Evolutionary conservation across 2,888 invertebrate genomes (phyloP).

Genomic region (Aspidiotus destructor): DNA sequence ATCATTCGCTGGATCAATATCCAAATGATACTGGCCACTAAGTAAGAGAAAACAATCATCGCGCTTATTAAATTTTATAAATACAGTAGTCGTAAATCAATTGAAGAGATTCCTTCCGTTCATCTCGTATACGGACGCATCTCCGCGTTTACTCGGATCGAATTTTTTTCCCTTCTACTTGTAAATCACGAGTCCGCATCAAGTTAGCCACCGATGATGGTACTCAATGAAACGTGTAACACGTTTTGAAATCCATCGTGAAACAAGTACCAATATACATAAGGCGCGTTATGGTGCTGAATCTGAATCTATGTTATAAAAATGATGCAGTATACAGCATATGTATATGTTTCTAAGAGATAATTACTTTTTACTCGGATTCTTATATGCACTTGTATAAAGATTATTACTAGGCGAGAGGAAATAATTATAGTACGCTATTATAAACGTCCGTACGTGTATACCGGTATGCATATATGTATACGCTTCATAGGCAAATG

Average conservation of each 20-base stretch:
- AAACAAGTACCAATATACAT: slow-evolving; percentile 19
- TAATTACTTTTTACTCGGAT: slow-evolving; percentile 31
- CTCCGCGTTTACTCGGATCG: too few species aligned
- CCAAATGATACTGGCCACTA: too few species aligned
- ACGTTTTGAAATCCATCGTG: slow-evolving; percentile 22
- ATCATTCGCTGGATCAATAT: too few species aligned
- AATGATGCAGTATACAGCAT: too few species aligned
- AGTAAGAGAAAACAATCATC: too few species aligned
- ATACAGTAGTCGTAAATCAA: too few species aligned
- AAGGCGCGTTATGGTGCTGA: slow-evolving; percentile 29
- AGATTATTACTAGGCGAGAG: not conserved
- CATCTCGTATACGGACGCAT: too few species aligned
- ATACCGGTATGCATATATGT: slow-evolving; percentile 2
- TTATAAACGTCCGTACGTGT: not conserved
- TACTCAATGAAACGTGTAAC: slow-evolving; percentile 17
- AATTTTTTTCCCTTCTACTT: not conserved
- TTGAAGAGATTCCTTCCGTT: not conserved
- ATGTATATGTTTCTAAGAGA: slow-evolving; percentile 14
- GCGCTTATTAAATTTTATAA: too few species aligned
- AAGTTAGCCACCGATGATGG: not conserved
- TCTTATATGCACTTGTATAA: not conserved
- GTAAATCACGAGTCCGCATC: not conserved
- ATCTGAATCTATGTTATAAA: slow-evolving; percentile 19
- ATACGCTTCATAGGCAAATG: slow-evolving; percentile 1
- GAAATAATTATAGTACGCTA: slow-evolving; percentile 14